Percentiles rank a stretch among this genome's conserved stretches.
These are phyloP conservation scores for Arenaria interpres DNA, from an alignment of 2,113 vertebrate species.

Conservation along the genomic window DNA sequence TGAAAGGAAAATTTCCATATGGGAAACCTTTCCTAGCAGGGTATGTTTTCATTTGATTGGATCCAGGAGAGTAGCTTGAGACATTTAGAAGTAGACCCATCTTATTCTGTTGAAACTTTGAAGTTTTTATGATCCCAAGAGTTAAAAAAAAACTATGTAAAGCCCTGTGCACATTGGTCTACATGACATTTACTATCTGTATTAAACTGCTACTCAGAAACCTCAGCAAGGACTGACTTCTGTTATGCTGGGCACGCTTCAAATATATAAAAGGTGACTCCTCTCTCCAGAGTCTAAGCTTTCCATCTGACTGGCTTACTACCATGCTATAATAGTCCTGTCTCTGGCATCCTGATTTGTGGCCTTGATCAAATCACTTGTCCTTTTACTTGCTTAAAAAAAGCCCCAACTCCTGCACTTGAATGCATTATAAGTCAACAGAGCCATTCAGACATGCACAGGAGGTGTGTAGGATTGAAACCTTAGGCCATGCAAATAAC, in stretches of 20 bases:
- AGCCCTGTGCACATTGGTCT: background rate
- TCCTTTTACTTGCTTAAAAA: background rate
- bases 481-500: background rate
- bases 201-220: background rate
- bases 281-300: background rate
- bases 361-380: background rate
- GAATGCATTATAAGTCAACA: background rate
- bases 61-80: background rate
- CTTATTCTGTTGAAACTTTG: background rate
- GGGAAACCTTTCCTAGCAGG: background rate
- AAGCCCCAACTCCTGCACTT: background rate
- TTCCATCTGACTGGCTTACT: background rate
- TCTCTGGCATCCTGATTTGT: background rate
- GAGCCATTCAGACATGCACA: background rate
- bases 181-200: background rate
- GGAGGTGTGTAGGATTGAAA: background rate
- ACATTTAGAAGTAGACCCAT: background rate
- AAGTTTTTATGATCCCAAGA: background rate
- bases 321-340: background rate
- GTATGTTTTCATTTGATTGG: background rate
- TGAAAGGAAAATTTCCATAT: slow-evolving; percentile 1
- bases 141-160: background rate
- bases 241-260: background rate
- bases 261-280: background rate
- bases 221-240: background rate